These are phyloP conservation scores for Sander lucioperca DNA, from an alignment of 2,113 vertebrate genomes.

Conservation along the genomic window DNA sequence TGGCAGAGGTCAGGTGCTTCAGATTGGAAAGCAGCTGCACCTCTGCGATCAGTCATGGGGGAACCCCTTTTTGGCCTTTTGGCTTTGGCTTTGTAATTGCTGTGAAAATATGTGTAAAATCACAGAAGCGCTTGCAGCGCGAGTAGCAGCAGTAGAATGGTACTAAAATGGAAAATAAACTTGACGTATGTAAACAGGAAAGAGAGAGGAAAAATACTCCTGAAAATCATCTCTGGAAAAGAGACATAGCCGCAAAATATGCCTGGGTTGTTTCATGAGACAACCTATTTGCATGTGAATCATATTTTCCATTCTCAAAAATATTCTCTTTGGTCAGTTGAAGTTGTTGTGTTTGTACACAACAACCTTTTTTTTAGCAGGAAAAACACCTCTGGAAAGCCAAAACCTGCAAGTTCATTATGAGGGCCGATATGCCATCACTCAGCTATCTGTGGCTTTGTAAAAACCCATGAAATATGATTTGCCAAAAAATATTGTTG, in stretches of 20 bases:
- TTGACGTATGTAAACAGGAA: slow-evolving; percentile 63
- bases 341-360: slow-evolving; percentile 48
- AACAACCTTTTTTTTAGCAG: slow-evolving; percentile 19
- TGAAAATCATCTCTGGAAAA: slow-evolving; percentile 53
- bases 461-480: background rate
- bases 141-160: slow-evolving; percentile 31
- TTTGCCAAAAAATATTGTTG: background rate
- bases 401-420: slow-evolving; percentile 36
- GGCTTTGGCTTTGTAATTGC: slow-evolving; percentile 38
- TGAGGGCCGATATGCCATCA: slow-evolving; percentile 39
- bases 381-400: slow-evolving; percentile 15
- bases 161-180: slow-evolving; percentile 65
- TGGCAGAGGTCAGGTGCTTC: slow-evolving; percentile 69
- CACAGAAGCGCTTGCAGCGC: slow-evolving; percentile 42
- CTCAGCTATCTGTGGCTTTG: slow-evolving; percentile 1
- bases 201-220: slow-evolving; percentile 32
- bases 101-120: slow-evolving; percentile 56
- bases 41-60: slow-evolving; percentile 42
- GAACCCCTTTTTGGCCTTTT: slow-evolving; percentile 53
- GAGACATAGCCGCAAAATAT: slow-evolving; percentile 45
- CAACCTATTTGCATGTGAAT: slow-evolving; percentile 64
- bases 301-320: slow-evolving; percentile 75
- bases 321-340: slow-evolving; percentile 53
- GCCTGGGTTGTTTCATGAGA: slow-evolving; percentile 73
- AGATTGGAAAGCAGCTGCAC: slow-evolving; percentile 57